Conservation (phyloP, 2,797 vertebrate species). For the Diplodus puntazzo region DNA sequence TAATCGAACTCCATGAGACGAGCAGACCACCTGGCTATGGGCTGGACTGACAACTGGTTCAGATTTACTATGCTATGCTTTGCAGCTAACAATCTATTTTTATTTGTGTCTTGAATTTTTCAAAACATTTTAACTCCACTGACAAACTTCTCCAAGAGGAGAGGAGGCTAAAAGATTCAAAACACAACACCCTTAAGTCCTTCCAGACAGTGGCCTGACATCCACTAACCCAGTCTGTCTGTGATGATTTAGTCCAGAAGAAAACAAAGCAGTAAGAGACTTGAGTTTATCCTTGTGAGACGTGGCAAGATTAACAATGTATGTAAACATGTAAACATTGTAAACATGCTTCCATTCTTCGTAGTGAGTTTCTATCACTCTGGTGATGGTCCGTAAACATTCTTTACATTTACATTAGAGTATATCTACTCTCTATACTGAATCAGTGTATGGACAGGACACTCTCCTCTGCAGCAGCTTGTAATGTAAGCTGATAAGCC, state of each 20-base stretch:
- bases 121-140: neutral
- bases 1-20: neutral
- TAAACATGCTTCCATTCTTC: too few species aligned
- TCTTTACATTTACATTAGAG: neutral
- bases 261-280: neutral
- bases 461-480: conserved; percentile 8
- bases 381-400: too few species aligned
- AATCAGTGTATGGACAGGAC: neutral
- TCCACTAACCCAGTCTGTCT: neutral
- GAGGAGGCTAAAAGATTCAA: neutral
- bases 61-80: neutral
- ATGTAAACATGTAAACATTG: too few species aligned
- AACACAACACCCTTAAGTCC: neutral
- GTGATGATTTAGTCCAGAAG: neutral
- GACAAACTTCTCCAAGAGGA: neutral
- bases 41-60: neutral
- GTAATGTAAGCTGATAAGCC: conserved; percentile 31
- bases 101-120: neutral
- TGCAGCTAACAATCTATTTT: neutral
- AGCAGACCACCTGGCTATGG: neutral
- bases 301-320: neutral
- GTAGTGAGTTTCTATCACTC: too few species aligned
- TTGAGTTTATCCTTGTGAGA: neutral
- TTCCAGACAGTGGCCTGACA: neutral
- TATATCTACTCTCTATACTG: neutral